Conservation (phyloP, 2,888 invertebrate species). For the Hylaea fasciaria region DNA sequence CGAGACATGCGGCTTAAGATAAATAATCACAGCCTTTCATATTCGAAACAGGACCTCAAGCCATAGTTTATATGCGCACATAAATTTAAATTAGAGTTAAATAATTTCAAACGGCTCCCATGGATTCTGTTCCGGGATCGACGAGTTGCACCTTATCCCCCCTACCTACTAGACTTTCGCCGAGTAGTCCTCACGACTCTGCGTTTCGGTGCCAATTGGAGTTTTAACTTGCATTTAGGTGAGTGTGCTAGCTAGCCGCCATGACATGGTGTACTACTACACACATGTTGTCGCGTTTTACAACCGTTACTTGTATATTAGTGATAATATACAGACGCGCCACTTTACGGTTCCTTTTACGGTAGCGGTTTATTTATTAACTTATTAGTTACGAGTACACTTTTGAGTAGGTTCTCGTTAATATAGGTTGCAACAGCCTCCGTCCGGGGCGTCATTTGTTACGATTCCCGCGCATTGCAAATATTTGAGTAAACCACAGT, state of each 20-base stretch:
- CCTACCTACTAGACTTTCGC: conserved; percentile 49
- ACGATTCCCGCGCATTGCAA: no score
- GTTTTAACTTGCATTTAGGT: conserved; percentile 46
- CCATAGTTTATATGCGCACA: background rate
- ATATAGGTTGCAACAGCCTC: background rate
- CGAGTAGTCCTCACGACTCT: conserved; percentile 41
- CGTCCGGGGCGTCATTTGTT: no score
- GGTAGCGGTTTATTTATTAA: conserved; percentile 12
- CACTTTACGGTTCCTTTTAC: conserved; percentile 50
- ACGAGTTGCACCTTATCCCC: conserved; percentile 47
- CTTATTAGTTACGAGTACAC: background rate
- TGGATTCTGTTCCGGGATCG: conserved; percentile 62
- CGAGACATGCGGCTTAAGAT: conserved; percentile 12
- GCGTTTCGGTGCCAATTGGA: conserved; percentile 30
- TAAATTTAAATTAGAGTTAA: conserved; percentile 18
- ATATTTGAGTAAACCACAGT: no score
- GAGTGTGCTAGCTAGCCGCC: conserved; percentile 46
- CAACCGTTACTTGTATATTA: conserved; percentile 58
- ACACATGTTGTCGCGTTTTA: conserved; percentile 46
- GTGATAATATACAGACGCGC: conserved; percentile 57
- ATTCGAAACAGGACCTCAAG: conserved; percentile 22
- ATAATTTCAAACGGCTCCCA: conserved; percentile 45
- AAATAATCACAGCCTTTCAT: conserved; percentile 23
- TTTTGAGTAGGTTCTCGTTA: background rate
- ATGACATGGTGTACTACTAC: conserved; percentile 30